Base-by-base conservation (phyloP, 2,113 vertebrate species). In the Chloebia gouldiae region DNA sequence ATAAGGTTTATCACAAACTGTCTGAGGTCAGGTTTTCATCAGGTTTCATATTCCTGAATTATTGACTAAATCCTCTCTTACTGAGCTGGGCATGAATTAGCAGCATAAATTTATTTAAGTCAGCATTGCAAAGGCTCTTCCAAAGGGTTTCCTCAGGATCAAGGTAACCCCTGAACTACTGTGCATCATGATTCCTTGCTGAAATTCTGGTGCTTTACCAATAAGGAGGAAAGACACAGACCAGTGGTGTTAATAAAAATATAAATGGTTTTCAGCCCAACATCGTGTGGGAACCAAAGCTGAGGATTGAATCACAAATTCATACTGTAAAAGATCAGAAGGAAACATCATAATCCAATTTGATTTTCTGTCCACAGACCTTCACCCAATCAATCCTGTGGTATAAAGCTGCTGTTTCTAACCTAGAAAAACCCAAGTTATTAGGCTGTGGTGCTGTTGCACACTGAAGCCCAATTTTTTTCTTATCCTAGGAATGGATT, bases 341-440 rank as follows among this genome's bases (percentile, higher is more conserved):
- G 92, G 82, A 84, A 94, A 92, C 75, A 96, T 93, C 82, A 86
- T 96, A 93, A 95, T 96, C 88, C 90, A 92, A 86, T 96, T 93
- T 97, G 94, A 96, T 96, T 96, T 96, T 94, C 96, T 96, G 92
- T 93, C 96, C 72, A 49, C 95, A 95, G 86, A 88, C 68, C 91
- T 91, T 95, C 80, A 68, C 56, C 76, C 86, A 88, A 92, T 94
- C 93, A 92, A 94, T 94, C 60, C 60, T 57, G 82, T 53, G 81
- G 77, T 77, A 82, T 42, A 85, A 92, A 93, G 81, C 81, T 93
- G 83, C 77, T 84, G 56, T 91, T 95, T 86, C 83, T 93, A 88
- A 68, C 76, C 80, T 40, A 84, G 94, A 91, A 82, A 91, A 92
- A 93, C 70, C 59, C 84, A 72, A 33, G 92, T 92, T 91, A 86